phyloP scores from a whole-genome alignment of 2,888 invertebrate genomes.

The Baronia brevicornis region DNA sequence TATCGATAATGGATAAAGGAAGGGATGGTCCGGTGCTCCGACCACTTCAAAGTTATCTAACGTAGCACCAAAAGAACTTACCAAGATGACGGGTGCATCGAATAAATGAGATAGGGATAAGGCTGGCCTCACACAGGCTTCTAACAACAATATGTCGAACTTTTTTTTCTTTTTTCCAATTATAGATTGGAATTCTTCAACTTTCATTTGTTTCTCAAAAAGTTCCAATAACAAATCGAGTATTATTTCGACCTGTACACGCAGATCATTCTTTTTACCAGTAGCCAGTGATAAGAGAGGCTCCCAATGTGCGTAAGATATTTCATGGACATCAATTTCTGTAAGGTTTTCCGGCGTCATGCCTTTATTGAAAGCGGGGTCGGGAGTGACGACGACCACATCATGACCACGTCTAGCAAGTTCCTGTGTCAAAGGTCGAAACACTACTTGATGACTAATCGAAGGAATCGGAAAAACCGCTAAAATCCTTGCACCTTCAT shows the following conservation, averaged over 20 bases:
- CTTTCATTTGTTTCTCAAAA: slow-evolving; percentile 18
- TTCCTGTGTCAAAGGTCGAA: slow-evolving; percentile 31
- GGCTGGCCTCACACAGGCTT: slow-evolving; percentile 23
- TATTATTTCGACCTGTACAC: slow-evolving; percentile 4
- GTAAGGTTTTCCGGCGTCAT: slow-evolving; percentile 30
- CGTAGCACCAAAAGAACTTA: slow-evolving; percentile 20
- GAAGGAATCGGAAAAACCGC: slow-evolving; percentile 36
- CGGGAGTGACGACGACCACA: slow-evolving; percentile 33
- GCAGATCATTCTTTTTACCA: background rate
- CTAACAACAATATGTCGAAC: slow-evolving; percentile 34
- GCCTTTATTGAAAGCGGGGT: slow-evolving; percentile 24
- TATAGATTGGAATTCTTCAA: slow-evolving; percentile 23
- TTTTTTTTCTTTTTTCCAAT: slow-evolving; percentile 21
- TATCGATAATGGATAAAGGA: slow-evolving; percentile 15
- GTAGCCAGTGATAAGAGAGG: slow-evolving; percentile 10
- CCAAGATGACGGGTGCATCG: slow-evolving; percentile 24
- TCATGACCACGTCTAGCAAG: slow-evolving; percentile 41
- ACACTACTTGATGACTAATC: slow-evolving; percentile 44
- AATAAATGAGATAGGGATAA: slow-evolving; percentile 23
- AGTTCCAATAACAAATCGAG: slow-evolving; percentile 9
- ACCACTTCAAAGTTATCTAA: slow-evolving; percentile 11
- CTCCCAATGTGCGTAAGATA: slow-evolving; percentile 20
- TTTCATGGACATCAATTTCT: slow-evolving; percentile 33
- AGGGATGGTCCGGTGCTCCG: slow-evolving; percentile 19
- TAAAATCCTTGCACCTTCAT: slow-evolving; percentile 44